phyloP scores from a whole-genome alignment of 2,888 invertebrate species.

The Parthenolecanium corni region DNA sequence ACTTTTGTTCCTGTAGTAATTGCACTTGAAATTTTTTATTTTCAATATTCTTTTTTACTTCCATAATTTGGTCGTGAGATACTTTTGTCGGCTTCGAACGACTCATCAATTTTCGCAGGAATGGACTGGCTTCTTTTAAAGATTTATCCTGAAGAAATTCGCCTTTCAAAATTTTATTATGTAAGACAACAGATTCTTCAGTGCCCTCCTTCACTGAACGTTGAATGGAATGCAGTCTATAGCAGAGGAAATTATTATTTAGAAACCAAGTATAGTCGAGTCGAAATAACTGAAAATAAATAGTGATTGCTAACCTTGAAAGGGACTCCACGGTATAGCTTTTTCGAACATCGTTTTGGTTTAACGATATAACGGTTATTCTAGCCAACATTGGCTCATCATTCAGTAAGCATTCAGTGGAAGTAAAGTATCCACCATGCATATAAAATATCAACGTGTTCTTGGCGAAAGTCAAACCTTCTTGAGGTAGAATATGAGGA shows the following conservation, averaged over 20 bases:
- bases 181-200: slow-evolving; percentile 44
- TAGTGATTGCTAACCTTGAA: slow-evolving; percentile 40
- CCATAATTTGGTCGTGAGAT: slow-evolving; percentile 46
- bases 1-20: slow-evolving; percentile 56
- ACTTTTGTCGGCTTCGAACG: slow-evolving; percentile 32
- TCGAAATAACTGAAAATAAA: not conserved
- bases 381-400: slow-evolving; percentile 37
- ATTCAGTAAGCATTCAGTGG: slow-evolving; percentile 40
- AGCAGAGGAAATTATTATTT: slow-evolving; percentile 26
- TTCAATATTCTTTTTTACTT: slow-evolving; percentile 57
- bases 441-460: slow-evolving; percentile 75
- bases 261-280: slow-evolving; percentile 6
- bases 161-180: slow-evolving; percentile 42
- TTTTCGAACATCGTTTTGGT: slow-evolving; percentile 51
- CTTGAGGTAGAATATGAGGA: slow-evolving; percentile 52
- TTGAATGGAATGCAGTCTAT: slow-evolving; percentile 52
- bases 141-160: slow-evolving; percentile 34
- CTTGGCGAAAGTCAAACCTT: slow-evolving; percentile 51
- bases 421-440: slow-evolving; percentile 74
- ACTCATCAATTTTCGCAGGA: slow-evolving; percentile 35
- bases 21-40: slow-evolving; percentile 55
- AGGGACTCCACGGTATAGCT: slow-evolving; percentile 63
- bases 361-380: slow-evolving; percentile 43
- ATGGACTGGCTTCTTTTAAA: slow-evolving; percentile 33
- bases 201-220: slow-evolving; percentile 57